phyloP scores from a whole-genome alignment of 2,888 invertebrate species.

The Acronicta psi region DNA sequence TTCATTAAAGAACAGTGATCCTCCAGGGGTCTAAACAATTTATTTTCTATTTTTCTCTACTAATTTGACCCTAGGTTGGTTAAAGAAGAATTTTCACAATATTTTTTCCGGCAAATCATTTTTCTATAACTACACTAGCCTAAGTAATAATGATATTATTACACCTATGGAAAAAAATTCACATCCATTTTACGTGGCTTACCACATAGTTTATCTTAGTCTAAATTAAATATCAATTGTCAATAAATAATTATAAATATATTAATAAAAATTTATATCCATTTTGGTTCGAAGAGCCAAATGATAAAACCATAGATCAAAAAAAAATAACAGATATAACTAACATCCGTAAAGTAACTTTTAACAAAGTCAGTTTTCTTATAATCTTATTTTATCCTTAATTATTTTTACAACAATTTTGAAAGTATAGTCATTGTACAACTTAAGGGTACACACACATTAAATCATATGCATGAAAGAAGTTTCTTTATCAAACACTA shows the following conservation, averaged over 20 bases:
- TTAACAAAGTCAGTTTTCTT: constrained; percentile 37
- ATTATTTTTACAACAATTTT: constrained; percentile 38
- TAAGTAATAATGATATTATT: constrained; percentile 62
- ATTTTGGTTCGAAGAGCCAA: constrained; percentile 58
- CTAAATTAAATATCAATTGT: constrained; percentile 80
- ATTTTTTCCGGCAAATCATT: constrained; percentile 57
- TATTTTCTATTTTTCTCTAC: no score
- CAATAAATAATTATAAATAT: constrained; percentile 88
- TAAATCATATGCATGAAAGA: constrained; percentile 3
- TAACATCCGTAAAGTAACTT: constrained; percentile 19
- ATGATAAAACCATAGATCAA: constrained; percentile 37
- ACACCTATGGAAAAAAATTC: constrained; percentile 83
- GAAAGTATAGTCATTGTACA: constrained; percentile 21
- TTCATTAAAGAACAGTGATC: no score
- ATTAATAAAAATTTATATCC: constrained; percentile 76
- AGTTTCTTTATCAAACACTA: no score
- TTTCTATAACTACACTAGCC: constrained; percentile 58
- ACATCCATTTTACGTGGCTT: constrained; percentile 67
- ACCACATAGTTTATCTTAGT: constrained; percentile 63
- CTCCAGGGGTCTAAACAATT: no score
- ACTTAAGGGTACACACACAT: constrained; percentile 12
- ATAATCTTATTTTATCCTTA: constrained; percentile 26
- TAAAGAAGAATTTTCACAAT: constrained; percentile 26
- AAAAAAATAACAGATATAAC: constrained; percentile 42
- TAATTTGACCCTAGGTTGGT: no score